Conservation (phyloP, 2,888 invertebrate genomes). For the Chloromyia formosa region DNA sequence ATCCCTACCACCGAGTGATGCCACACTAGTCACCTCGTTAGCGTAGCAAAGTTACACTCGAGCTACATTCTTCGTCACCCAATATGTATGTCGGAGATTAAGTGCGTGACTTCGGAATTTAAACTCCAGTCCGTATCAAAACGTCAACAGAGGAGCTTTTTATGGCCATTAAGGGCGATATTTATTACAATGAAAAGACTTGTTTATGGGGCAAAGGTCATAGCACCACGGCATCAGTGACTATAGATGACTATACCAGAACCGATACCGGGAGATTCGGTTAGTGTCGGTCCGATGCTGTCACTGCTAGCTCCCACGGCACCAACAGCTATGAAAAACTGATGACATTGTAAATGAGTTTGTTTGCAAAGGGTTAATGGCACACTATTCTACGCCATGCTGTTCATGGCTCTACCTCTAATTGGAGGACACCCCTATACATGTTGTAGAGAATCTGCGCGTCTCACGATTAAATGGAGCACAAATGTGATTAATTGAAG, state of each 20-base stretch:
- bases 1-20: background rate
- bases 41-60: constrained; percentile 22
- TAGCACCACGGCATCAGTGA: background rate
- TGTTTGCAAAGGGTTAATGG: constrained; percentile 38
- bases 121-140: constrained; percentile 18
- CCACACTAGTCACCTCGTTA: constrained; percentile 24
- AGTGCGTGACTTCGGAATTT: constrained; percentile 42
- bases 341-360: constrained; percentile 37
- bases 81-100: constrained; percentile 34
- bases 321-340: constrained; percentile 25
- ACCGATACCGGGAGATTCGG: too few species aligned
- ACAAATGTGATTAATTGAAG: constrained; percentile 41
- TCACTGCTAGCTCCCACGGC: background rate
- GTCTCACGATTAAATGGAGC: constrained; percentile 24
- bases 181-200: constrained; percentile 38
- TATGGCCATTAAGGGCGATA: constrained; percentile 36
- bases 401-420: background rate
- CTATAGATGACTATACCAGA: background rate
- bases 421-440: too few species aligned
- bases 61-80: constrained; percentile 34
- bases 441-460: background rate
- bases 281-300: background rate
- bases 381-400: background rate
- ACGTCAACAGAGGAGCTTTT: constrained; percentile 26
- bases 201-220: constrained; percentile 38